A percentile compares a stretch with the other conserved stretches of the same genome.
Conservation (phyloP, 2,113 vertebrate species). For the Entelurus aequoreus region DNA sequence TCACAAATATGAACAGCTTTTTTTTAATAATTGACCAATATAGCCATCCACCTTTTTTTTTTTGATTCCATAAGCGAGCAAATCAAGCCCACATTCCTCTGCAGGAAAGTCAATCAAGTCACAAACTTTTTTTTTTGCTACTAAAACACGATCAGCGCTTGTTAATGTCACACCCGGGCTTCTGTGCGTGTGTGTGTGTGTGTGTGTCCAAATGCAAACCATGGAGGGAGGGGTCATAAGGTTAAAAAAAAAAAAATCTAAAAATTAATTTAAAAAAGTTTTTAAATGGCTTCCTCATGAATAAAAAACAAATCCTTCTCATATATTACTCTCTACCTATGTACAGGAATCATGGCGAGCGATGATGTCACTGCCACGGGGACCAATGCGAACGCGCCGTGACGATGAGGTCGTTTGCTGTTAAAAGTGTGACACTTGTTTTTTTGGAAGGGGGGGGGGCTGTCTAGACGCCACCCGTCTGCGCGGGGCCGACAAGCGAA, state of each 20-base stretch:
- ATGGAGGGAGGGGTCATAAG: constrained; percentile 19
- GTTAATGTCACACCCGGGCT: constrained; percentile 10
- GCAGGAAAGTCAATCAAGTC: constrained; percentile 1
- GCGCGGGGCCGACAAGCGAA: constrained; percentile 21
- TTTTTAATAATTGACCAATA: no score
- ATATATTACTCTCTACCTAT: constrained; percentile 79
- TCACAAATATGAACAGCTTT: no score
- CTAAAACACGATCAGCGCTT: constrained; percentile 13
- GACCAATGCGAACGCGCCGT: constrained; percentile 29
- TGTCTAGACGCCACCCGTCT: constrained; percentile 23
- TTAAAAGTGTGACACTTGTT: constrained; percentile 3
- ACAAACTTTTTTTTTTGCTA: constrained; percentile 2
- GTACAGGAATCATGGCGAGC: constrained; percentile 49
- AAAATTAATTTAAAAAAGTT: constrained; percentile 45
- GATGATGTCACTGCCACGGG: constrained; percentile 25
- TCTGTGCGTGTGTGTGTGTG: background rate
- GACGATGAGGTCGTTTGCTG: constrained; percentile 8
- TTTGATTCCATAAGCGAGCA: background rate
- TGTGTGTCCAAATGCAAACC: constrained; percentile 10
- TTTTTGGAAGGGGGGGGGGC: constrained; percentile 5
- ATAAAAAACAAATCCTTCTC: constrained; percentile 59
- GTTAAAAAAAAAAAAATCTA: constrained; percentile 55
- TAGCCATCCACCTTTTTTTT: constrained; percentile 32
- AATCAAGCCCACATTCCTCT: constrained; percentile 9
- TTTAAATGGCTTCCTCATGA: constrained; percentile 65